Evolutionary conservation across 2,113 vertebrate species (phyloP), one percentile per base, ranked within the genome.

Genomic region (Campylorhamphus procurvoides): DNA sequence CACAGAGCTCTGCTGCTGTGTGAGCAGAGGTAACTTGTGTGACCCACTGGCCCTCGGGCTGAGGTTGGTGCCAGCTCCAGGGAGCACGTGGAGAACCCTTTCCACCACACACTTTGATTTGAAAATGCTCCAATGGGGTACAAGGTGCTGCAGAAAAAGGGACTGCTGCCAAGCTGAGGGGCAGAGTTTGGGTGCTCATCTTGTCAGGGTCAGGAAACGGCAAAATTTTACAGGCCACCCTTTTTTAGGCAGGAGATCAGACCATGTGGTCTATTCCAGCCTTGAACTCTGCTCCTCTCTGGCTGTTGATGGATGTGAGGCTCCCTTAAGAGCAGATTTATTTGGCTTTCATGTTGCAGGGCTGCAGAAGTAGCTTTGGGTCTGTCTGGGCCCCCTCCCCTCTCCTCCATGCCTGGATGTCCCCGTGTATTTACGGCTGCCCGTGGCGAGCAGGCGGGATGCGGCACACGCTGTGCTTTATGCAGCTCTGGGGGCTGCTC

Each of bases 381-480:
- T 11, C 33, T 1, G 72, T 62, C 64, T 81, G 94, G 64, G 62
- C 16, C 46, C 79, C 75, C 78, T 91, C 79, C 72, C 77, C 73
- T 68, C 72, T 84, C 59, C 68, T 92, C 55, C 92, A 47, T 81
- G 90, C 86, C 89, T 28, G 90, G 88, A 28, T 77, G 78, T 50
- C 72, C 82, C 39, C 33, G 23, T 93, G 39, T 79, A 58, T 92
- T 94, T 86, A 74, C 52, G 89, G 87, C 92, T 94, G 90, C 87
- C 75, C 0, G 6, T 71, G 81, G 78, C 93, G 66, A 59, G 81
- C 90, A 80, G 68, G 93, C 76, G 81, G 84, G 87, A 78, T 75
- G 87, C 39, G 1, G 74, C 78, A 69, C 87, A 60, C 11, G 62
- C 92, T 66, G 83, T 33, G 88, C 17, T 87, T 58, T 59, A 62